Evolutionary conservation across 2,797 vertebrate species (phyloP), one percentile per base, ranked within the genome.

Genomic region (Gymnothorax reevesii): DNA sequence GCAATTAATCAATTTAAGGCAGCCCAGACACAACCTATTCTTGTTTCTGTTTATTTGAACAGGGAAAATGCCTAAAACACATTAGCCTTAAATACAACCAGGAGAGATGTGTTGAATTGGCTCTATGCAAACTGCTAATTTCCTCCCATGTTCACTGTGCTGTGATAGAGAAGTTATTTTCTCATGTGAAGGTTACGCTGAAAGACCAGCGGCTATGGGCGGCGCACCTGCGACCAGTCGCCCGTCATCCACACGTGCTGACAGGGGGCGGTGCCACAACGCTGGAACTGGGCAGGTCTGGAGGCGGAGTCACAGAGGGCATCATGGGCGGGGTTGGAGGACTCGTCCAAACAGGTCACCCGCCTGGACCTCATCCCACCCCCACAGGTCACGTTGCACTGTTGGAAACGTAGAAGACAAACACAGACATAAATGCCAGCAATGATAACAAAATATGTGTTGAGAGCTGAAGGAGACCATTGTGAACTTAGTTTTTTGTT

Each of bases 221-320:
- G 7, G 59, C 33, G n/a, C 17, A 99, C 98, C 98, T 98, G 96
- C 13, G 97, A 97, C 88, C 96, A 95, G n/a, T 97, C 95, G 91
- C 95, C 95, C 84, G 97, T 96, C 57, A 97, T 91, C 91, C 98
- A 97, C 84, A 93, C 62, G 7, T 96, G 96, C 88, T 90, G 96
- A 91, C 97, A 97, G 55, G 96, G 91, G 83, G 88, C 83, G 49
- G 20, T 86, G 64, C 89, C 87, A 89, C 98, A 99, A 60, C 75
- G 92, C 90, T 95, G 96, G 1, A 88, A 84, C 0, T 93, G 88
- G 25, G 86, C 80, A 49, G 97, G 97, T 86, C 90, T 96, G 66
- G 88, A 84, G 0, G 92, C 88, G 9, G 94, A 89, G 75, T 97
- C 93, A 85, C 98, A 99, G 91, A 96, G 93, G 69, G 90, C 95